Base-by-base conservation (phyloP, 2,113 vertebrate species). In the Collichthys lucidus region DNA sequence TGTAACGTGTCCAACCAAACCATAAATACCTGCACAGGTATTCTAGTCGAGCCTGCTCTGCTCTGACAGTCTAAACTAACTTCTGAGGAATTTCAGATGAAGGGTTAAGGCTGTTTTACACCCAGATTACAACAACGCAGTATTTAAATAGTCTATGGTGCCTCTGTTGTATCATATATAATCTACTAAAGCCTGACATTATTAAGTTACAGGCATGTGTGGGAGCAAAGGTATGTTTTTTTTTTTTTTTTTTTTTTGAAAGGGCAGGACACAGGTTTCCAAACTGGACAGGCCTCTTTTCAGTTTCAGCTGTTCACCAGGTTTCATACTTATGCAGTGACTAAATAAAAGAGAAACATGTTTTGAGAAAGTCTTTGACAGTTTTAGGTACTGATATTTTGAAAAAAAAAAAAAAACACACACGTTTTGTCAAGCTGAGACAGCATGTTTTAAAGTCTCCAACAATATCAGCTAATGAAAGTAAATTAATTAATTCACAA, bases 1-100 rank as follows among this genome's bases (percentile, higher is more conserved):
- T 52, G 42, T 16, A 20, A 50, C n/a, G 26, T 35, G 19, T 74
- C 61, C 19, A 44, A 70, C 42, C 62, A 72, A n/a, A n/a, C n/a
- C n/a, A n/a, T n/a, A n/a, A n/a, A n/a, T n/a, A n/a, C n/a, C n/a
- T n/a, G n/a, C n/a, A 52, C 67, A 81, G 46, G 19, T 61, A 71
- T 77, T 76, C 74, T 46, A 22, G 82, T 83, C n/a, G 2, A 85
- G 71, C 86, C 86, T 86, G 82, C 78, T 88, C 66, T 35, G 60
- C 86, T 73, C 50, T 69, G 64, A 68, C 68, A 72, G 46, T 47
- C 26, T 40, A 20, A 55, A 35, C 7, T 20, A 76, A 50, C 55
- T 5, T 2, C 69, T 42, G 56, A 75, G 66, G 83, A 88, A 86
- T 90, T 87, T 76, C 5, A 79, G 59, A 77, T 20, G 15, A 14